Conservation (phyloP, 2,113 vertebrate genomes). For the Leptocoma aspasia region DNA sequence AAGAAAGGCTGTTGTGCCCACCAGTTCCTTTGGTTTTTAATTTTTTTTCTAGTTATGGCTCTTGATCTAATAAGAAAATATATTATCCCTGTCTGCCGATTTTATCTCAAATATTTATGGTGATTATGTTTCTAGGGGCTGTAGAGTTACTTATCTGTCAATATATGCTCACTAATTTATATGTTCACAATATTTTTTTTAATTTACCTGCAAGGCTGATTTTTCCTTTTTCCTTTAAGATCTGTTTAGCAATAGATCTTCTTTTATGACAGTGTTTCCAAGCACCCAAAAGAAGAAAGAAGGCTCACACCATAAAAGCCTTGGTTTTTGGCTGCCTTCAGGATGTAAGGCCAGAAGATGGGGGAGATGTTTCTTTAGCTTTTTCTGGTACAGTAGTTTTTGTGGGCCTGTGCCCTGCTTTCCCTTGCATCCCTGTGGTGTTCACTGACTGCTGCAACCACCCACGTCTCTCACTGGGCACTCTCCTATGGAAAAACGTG, state of each 20-base stretch:
- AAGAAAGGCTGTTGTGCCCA: neutral
- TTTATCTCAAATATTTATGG: slow-evolving; percentile 16
- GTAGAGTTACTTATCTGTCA: slow-evolving; percentile 20
- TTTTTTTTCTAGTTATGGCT: neutral
- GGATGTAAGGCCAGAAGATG: neutral
- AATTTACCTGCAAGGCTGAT: neutral
- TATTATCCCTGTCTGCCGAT: neutral
- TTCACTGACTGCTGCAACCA: neutral
- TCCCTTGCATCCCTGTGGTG: neutral
- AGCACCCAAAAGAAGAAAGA: neutral
- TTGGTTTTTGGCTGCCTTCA: neutral
- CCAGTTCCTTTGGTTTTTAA: neutral
- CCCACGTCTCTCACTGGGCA: neutral
- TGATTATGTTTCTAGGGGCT: neutral
- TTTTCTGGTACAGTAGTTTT: neutral
- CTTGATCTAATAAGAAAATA: neutral
- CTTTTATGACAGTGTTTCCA: neutral
- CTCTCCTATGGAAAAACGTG: neutral
- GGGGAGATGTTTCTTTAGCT: neutral
- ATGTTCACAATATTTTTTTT: neutral
- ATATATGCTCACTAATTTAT: slow-evolving; percentile 19
- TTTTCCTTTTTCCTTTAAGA: neutral
- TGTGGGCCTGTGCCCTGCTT: neutral
- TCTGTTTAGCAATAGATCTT: neutral
- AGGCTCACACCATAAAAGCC: neutral